phyloP scores from a whole-genome alignment of 2,888 invertebrate genomes.

The Helicoverpa assulta region DNA sequence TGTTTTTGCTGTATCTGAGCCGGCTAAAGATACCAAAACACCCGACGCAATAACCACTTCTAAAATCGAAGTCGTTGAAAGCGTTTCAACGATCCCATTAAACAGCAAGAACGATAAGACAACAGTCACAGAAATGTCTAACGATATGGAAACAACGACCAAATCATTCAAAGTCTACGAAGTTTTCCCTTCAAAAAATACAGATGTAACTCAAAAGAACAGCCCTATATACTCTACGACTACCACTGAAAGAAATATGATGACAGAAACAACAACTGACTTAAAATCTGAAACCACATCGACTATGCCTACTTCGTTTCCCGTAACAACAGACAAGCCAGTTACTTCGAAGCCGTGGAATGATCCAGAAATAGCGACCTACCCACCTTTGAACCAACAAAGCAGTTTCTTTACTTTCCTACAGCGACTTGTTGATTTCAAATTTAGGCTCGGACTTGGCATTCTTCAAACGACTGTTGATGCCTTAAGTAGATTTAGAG shows the following conservation, averaged over 20 bases:
- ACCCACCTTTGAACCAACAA: slow-evolving; percentile 80
- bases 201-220: slow-evolving; percentile 64
- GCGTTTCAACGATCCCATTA: slow-evolving; percentile 82
- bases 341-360: slow-evolving; percentile 59
- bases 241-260: slow-evolving; percentile 74
- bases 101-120: slow-evolving; percentile 69
- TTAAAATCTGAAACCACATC: slow-evolving; percentile 80
- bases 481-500: slow-evolving; percentile 92
- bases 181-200: slow-evolving; percentile 77
- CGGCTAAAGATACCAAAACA: slow-evolving; percentile 64
- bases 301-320: slow-evolving; percentile 75
- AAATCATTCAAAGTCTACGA: slow-evolving; percentile 83
- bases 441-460: slow-evolving; percentile 92
- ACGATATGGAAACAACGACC: slow-evolving; percentile 78
- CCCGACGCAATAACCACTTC: slow-evolving; percentile 62
- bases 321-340: slow-evolving; percentile 67
- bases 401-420: slow-evolving; percentile 90
- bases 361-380: slow-evolving; percentile 81
- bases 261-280: slow-evolving; percentile 83
- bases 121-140: slow-evolving; percentile 71
- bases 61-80: slow-evolving; percentile 79
- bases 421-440: slow-evolving; percentile 92
- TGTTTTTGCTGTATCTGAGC: slow-evolving; percentile 74
- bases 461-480: slow-evolving; percentile 92
- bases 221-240: slow-evolving; percentile 65